Conservation (phyloP, 1,140 invertebrate genomes). For the Matsumurasca onukii region DNA sequence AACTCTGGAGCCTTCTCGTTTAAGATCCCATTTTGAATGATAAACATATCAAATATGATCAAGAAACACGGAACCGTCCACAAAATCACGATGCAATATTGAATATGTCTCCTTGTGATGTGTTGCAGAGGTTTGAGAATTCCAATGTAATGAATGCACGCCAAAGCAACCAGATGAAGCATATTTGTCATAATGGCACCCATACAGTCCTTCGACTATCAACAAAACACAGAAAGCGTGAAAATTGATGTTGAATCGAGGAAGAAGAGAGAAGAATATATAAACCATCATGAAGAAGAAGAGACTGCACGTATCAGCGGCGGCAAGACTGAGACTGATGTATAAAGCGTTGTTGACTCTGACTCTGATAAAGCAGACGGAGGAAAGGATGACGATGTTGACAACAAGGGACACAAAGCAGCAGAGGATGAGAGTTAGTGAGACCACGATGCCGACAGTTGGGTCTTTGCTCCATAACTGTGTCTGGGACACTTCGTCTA, state of each 20-base stretch:
- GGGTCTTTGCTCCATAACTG: too few relatives aligned
- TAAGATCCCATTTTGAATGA: constrained; percentile 47
- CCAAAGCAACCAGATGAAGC: constrained; percentile 62
- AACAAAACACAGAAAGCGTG: constrained; percentile 45
- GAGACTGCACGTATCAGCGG: constrained; percentile 58
- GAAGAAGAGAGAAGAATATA: constrained; percentile 55
- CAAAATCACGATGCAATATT: constrained; percentile 51
- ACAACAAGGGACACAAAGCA: constrained; percentile 53
- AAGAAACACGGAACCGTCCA: constrained; percentile 56
- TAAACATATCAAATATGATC: constrained; percentile 55
- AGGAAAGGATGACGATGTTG: constrained; percentile 55
- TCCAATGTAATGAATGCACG: constrained; percentile 67
- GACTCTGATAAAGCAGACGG: constrained; percentile 55
- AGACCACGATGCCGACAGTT: not conserved
- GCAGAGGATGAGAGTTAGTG: constrained; percentile 49
- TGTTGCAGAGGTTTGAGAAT: constrained; percentile 63
- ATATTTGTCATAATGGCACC: constrained; percentile 60
- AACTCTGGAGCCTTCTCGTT: too few relatives aligned
- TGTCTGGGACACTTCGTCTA: too few relatives aligned
- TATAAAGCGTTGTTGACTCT: constrained; percentile 59
- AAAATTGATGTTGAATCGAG: constrained; percentile 24
- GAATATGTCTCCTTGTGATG: constrained; percentile 53
- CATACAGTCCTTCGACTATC: constrained; percentile 54
- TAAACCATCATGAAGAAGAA: constrained; percentile 52
- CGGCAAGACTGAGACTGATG: constrained; percentile 60